Evolutionary conservation across 2,888 invertebrate genomes (phyloP).

Genomic region (Microctonus hyperodae): DNA sequence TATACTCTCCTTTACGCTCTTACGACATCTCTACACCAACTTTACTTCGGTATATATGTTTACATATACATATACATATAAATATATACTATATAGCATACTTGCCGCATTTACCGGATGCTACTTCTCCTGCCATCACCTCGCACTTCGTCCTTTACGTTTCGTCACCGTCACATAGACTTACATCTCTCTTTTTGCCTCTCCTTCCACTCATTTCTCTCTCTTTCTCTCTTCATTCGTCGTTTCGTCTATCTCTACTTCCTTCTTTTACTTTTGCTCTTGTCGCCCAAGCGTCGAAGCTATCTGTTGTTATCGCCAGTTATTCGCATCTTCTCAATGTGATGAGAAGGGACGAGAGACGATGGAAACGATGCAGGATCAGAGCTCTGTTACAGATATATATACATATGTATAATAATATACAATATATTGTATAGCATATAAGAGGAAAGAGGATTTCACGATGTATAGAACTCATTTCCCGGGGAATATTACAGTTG

Average conservation of each 20-base stretch:
- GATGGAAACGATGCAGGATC: conserved; percentile 36
- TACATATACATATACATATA: too few species aligned
- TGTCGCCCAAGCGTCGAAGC: conserved; percentile 46
- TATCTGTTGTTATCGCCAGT: conserved; percentile 62
- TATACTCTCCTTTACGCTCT: too few species aligned
- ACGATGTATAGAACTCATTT: conserved; percentile 57
- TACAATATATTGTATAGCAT: too few species aligned
- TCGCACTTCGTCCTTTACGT: too few species aligned
- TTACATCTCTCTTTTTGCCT: background rate
- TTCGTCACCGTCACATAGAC: background rate
- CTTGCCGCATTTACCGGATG: too few species aligned
- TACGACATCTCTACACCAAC: too few species aligned
- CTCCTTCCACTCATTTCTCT: conserved; percentile 9
- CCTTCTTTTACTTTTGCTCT: conserved; percentile 30
- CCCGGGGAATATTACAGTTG: conserved; percentile 55
- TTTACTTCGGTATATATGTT: too few species aligned
- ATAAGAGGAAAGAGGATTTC: too few species aligned
- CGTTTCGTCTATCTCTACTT: conserved; percentile 30
- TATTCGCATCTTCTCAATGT: conserved; percentile 58
- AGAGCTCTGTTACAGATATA: too few species aligned
- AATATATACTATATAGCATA: too few species aligned
- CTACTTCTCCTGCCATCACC: too few species aligned
- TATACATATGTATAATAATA: too few species aligned
- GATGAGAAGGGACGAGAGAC: conserved; percentile 23
- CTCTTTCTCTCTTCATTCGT: conserved; percentile 34